These are phyloP conservation scores for Drosophila nikananu DNA, from an alignment of 1,140 invertebrate species.

Conservation along the genomic window DNA sequence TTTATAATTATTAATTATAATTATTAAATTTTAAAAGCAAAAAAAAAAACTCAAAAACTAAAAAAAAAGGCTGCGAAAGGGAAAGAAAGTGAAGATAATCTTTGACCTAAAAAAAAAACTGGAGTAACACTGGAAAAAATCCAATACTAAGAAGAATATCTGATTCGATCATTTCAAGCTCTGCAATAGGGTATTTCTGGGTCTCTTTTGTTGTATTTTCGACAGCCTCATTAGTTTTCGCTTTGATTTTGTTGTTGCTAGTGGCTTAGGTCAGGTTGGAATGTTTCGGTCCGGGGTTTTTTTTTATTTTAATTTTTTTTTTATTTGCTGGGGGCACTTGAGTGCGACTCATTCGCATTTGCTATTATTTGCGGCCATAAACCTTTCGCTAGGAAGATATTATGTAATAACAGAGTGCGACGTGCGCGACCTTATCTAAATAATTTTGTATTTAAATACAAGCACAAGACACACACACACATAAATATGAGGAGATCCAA, in stretches of 20 bases:
- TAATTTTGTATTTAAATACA: constrained; percentile 52
- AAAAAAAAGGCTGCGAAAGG: neutral
- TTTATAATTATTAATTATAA: no score
- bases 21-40: no score
- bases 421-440: constrained; percentile 58
- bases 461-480: neutral
- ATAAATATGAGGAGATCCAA: constrained; percentile 8
- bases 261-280: constrained; percentile 77
- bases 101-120: neutral
- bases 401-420: constrained; percentile 48
- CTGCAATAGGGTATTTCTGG: constrained; percentile 10
- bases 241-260: constrained; percentile 49
- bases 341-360: constrained; percentile 56
- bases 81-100: neutral
- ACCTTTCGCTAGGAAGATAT: constrained; percentile 49
- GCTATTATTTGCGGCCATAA: constrained; percentile 72
- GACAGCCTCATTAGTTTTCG: constrained; percentile 37
- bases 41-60: neutral
- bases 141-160: neutral
- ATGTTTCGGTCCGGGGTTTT: constrained; percentile 32
- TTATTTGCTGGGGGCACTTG: constrained; percentile 30
- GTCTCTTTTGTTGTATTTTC: constrained; percentile 21
- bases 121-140: neutral
- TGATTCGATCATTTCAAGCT: constrained; percentile 11
- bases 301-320: constrained; percentile 14